Evolutionary conservation across 2,113 vertebrate species (phyloP), one percentile per base, ranked within the genome.

Genomic region (Hippoglossus stenolepis): DNA sequence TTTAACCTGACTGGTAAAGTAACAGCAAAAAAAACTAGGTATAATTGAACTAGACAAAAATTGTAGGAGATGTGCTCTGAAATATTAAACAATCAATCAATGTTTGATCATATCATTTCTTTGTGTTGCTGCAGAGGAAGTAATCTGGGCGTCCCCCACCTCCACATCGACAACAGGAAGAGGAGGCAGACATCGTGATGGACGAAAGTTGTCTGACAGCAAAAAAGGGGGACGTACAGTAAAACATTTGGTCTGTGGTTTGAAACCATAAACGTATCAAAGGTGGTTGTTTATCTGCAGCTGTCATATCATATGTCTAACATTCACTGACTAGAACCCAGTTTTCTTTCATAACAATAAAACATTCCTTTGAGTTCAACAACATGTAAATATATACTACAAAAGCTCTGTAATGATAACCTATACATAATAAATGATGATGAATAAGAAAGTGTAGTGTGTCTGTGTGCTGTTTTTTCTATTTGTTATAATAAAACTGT

Each of bases 91-190:
- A 17, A 2, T 47, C 3, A 14, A 13, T 24, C 20, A 57, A 24
- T 57, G 35, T 54, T 77, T 21, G 49, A 67, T 76, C 14, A 43
- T 57, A 21, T 67, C 17, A 38, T 20, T 28, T 24, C 1, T 58
- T 65, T 63, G 13, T 70, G 18, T 38, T 68, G 31, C 14, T 70
- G 26, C 18, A 54, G 20, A 47, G 43, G 15, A 79, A 43, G 24
- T 5, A 23, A 11, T 15, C 40, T 13, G 28, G 40, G 23, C 13
- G 10, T 6, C 17, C 2, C 28, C 20, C 54, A 24, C 11, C 12
- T 69, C 35, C 4, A 13, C n/a, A 0, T 35, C 43, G 0, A 45
- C 21, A 23, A 23, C 3, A 65, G 47, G n/a, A 47, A 26, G 45
- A 43, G 31, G 38, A 84, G 47, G 67, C 70, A 23, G 28, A 40